Percentiles rank a stretch among this genome's conserved stretches.
Conservation (phyloP, 1,140 invertebrate species). For the Zelostemma sp. region DNA sequence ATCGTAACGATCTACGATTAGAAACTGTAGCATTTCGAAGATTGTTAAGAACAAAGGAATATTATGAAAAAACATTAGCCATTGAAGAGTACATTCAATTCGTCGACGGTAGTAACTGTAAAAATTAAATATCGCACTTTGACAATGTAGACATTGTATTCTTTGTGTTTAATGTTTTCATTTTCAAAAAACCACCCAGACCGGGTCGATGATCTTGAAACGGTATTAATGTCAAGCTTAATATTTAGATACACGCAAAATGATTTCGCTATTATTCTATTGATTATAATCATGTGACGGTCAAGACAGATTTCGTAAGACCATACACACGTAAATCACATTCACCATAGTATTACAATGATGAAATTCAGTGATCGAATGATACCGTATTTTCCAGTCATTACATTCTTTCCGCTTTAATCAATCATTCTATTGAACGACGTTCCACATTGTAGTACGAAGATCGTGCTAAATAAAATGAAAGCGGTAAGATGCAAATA, state of each 20-base stretch:
- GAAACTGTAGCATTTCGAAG: too few species aligned
- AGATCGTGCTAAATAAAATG: background rate
- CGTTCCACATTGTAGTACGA: too few species aligned
- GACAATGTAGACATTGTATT: too few species aligned
- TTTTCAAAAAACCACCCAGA: constrained; percentile 48
- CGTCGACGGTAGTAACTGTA: too few species aligned
- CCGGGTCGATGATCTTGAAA: constrained; percentile 38
- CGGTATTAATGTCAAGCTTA: constrained; percentile 34
- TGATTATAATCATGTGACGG: constrained; percentile 36
- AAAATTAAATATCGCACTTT: too few species aligned
- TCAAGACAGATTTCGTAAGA: constrained; percentile 27
- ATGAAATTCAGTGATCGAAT: background rate
- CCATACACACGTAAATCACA: constrained; percentile 12
- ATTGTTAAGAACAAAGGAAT: too few species aligned
- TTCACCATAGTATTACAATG: constrained; percentile 14
- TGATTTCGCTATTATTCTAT: constrained; percentile 26
- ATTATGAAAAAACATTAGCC: too few species aligned
- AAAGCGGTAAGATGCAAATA: background rate
- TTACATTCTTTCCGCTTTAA: too few species aligned
- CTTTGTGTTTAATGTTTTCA: too few species aligned
- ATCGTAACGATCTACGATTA: too few species aligned
- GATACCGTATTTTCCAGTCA: constrained; percentile 7
- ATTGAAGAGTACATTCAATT: too few species aligned
- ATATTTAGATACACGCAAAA: constrained; percentile 37
- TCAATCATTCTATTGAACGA: too few species aligned